Evolutionary conservation across 2,888 invertebrate genomes (phyloP).

Genomic region (Margaritifera margaritifera): DNA sequence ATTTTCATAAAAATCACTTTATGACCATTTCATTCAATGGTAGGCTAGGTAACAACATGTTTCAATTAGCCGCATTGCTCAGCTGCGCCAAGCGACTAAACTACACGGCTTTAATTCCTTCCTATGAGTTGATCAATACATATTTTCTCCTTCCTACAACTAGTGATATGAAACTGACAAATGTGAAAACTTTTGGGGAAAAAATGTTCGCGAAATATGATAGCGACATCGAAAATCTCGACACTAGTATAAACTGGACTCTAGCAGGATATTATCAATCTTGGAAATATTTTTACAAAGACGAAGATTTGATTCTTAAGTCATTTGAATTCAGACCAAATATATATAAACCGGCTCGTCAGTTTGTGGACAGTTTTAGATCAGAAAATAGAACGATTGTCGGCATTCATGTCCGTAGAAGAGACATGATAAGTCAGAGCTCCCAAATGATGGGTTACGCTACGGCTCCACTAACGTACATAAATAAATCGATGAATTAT

Average conservation of each 20-base stretch:
- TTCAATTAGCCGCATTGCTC: conserved; percentile 46
- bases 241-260: conserved; percentile 37
- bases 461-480: too few species aligned
- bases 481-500: too few species aligned
- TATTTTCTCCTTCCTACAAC: conserved; percentile 37
- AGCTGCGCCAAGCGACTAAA: conserved; percentile 37
- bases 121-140: conserved; percentile 19
- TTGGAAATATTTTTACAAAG: conserved; percentile 49
- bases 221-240: conserved; percentile 17
- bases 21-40: too few species aligned
- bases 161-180: conserved; percentile 22
- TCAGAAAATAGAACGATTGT: too few species aligned
- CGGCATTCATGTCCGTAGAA: too few species aligned
- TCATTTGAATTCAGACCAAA: conserved; percentile 44
- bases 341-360: too few species aligned
- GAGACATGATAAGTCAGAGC: conserved; percentile 14
- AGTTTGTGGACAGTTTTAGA: too few species aligned
- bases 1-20: too few species aligned
- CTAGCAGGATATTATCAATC: conserved; percentile 52
- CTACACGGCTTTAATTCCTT: conserved; percentile 35
- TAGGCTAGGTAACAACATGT: conserved; percentile 53
- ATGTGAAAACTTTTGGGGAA: conserved; percentile 20
- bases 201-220: conserved; percentile 29
- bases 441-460: conserved; percentile 37
- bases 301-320: conserved; percentile 13